Evolutionary conservation across 2,888 invertebrate species (phyloP).

Genomic region (Lasiommata megera): DNA sequence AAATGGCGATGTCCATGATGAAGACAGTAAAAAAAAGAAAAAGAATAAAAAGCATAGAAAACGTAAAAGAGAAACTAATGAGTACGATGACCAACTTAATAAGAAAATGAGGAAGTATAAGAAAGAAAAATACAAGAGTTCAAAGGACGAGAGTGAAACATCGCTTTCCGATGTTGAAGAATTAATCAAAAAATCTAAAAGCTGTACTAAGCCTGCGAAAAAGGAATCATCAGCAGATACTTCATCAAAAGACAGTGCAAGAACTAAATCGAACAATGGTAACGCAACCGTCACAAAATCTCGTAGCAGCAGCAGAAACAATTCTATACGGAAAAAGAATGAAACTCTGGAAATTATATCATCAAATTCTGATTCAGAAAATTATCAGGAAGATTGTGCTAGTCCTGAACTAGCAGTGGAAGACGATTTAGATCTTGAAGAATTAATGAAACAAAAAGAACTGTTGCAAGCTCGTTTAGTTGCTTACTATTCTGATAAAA

Average conservation of each 20-base stretch:
- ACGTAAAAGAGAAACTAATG: constrained; percentile 83
- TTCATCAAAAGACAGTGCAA: constrained; percentile 38
- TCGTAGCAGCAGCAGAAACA: constrained; percentile 38
- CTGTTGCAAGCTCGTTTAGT: constrained; percentile 88
- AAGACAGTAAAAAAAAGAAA: constrained; percentile 72
- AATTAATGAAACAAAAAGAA: constrained; percentile 94
- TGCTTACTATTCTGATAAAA: constrained; percentile 87
- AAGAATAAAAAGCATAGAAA: constrained; percentile 85
- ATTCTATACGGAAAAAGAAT: constrained; percentile 37
- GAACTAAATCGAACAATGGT: constrained; percentile 52
- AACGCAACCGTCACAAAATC: constrained; percentile 38
- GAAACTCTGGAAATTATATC: constrained; percentile 83
- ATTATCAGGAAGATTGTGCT: constrained; percentile 83
- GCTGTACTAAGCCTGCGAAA: constrained; percentile 43
- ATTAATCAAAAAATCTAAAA: constrained; percentile 61
- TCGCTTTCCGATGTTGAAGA: constrained; percentile 66
- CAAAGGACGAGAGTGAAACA: constrained; percentile 62
- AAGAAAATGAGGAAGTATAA: constrained; percentile 80
- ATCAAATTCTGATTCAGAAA: constrained; percentile 85
- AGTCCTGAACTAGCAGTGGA: constrained; percentile 89
- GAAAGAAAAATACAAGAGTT: constrained; percentile 81
- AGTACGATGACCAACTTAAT: constrained; percentile 68
- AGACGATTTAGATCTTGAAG: constrained; percentile 93
- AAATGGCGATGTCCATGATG: constrained; percentile 48
- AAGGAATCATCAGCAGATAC: constrained; percentile 40